These are phyloP conservation scores for Leptopilina drosophilae DNA, from an alignment of 2,888 invertebrate species.

Conservation along the genomic window DNA sequence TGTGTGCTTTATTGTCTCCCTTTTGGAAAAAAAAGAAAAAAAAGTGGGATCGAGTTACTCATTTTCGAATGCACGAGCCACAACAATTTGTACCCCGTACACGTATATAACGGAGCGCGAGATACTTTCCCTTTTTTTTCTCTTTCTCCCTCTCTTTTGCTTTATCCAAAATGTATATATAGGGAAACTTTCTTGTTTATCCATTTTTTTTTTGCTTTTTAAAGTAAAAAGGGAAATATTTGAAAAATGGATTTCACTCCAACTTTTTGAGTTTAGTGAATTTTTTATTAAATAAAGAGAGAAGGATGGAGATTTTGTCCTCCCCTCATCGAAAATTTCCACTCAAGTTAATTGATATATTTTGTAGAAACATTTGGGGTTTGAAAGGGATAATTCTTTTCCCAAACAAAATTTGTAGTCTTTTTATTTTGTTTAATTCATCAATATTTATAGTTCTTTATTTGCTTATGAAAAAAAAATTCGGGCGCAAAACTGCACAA, in stretches of 20 bases:
- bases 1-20: slow-evolving; percentile 63
- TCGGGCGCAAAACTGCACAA: too few relatives aligned
- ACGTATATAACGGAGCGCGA: slow-evolving; percentile 28
- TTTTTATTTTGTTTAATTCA: too few relatives aligned
- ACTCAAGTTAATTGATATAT: too few relatives aligned
- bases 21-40: slow-evolving; percentile 48
- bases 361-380: too few relatives aligned
- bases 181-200: slow-evolving; percentile 21
- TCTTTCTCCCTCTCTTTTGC: not conserved
- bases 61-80: slow-evolving; percentile 49
- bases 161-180: not conserved
- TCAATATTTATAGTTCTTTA: too few relatives aligned
- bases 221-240: slow-evolving; percentile 21
- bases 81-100: slow-evolving; percentile 38
- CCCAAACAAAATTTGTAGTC: too few relatives aligned
- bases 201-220: not conserved
- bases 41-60: slow-evolving; percentile 64
- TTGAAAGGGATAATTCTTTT: too few relatives aligned
- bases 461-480: too few relatives aligned
- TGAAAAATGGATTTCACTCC: slow-evolving; percentile 17
- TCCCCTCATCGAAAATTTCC: too few relatives aligned
- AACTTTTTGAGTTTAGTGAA: slow-evolving; percentile 13
- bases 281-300: not conserved
- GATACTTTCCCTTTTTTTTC: slow-evolving; percentile 8
- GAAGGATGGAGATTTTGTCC: too few relatives aligned